Percentiles rank a stretch among this genome's conserved stretches.
phyloP scores from a whole-genome alignment of 2,113 vertebrate genomes.

The Aptenodytes patagonicus region DNA sequence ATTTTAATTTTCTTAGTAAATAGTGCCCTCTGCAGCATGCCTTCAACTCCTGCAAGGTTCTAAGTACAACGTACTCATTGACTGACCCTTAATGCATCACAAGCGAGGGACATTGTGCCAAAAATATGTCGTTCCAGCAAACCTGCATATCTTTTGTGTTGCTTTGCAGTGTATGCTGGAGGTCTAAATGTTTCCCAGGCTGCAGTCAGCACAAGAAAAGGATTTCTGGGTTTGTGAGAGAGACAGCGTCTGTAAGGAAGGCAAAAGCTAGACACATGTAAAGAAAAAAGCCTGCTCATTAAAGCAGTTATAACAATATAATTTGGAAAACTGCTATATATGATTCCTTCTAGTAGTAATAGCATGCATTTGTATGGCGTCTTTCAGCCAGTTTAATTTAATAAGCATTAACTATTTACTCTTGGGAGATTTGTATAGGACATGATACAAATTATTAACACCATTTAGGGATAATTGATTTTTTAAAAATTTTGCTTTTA shows the following conservation, averaged over 20 bases:
- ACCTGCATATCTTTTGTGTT: not conserved
- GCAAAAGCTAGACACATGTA: not conserved
- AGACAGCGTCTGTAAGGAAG: not conserved
- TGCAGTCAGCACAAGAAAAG: not conserved
- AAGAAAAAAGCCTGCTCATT: not conserved
- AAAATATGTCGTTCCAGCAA: not conserved
- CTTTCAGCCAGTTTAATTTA: not conserved
- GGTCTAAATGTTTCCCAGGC: not conserved
- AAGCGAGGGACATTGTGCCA: not conserved
- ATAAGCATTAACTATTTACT: not conserved
- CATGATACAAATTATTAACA: not conserved
- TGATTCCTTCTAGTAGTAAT: not conserved
- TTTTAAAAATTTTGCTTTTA: not conserved
- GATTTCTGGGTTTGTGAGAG: not conserved
- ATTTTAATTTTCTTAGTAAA: constrained; percentile 55
- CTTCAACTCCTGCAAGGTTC: not conserved
- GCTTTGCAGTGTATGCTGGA: not conserved
- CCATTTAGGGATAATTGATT: not conserved
- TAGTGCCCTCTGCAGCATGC: constrained; percentile 70
- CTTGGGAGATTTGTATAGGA: not conserved
- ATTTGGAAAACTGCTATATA: not conserved
- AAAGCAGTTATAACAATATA: not conserved
- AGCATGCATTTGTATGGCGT: rapidly evolving
- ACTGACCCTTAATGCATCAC: not conserved
- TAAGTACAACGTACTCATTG: not conserved